Conservation (phyloP, 2,888 invertebrate species). For the Cerastoderma edule region DNA sequence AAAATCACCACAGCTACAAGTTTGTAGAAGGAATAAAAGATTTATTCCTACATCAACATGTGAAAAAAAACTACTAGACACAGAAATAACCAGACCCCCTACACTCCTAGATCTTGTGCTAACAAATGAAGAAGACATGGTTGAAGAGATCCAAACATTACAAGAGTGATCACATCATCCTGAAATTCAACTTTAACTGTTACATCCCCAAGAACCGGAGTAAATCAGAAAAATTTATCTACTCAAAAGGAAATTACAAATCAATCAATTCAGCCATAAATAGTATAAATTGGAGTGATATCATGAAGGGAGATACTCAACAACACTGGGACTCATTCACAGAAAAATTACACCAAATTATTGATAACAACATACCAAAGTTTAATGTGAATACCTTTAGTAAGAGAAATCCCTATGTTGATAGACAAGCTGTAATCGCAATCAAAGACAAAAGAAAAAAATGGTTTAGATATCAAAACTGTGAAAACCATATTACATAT, state of each 20-base stretch:
- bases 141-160: not conserved
- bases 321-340: not conserved
- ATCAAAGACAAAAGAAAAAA: conserved; percentile 20
- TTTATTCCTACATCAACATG: not conserved
- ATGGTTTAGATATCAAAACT: conserved; percentile 10
- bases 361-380: conserved; percentile 11
- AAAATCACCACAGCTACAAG: not conserved
- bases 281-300: not conserved
- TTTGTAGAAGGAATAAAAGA: not conserved
- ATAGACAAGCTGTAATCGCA: not conserved
- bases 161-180: conserved; percentile 7
- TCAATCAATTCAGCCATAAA: not conserved
- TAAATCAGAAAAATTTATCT: not conserved
- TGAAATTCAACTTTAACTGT: not conserved
- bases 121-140: not conserved
- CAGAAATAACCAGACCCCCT: not conserved
- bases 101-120: not conserved
- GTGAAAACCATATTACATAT: not conserved
- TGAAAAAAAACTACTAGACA: conserved; percentile 2
- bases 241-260: not conserved
- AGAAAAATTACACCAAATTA: not conserved
- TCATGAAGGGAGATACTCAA: not conserved
- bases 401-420: not conserved
- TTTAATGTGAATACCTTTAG: not conserved
- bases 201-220: too few relatives aligned